Evolutionary conservation across 2,113 vertebrate genomes (phyloP), one percentile per base, ranked within the genome.

Genomic region (Holacanthus passer): DNA sequence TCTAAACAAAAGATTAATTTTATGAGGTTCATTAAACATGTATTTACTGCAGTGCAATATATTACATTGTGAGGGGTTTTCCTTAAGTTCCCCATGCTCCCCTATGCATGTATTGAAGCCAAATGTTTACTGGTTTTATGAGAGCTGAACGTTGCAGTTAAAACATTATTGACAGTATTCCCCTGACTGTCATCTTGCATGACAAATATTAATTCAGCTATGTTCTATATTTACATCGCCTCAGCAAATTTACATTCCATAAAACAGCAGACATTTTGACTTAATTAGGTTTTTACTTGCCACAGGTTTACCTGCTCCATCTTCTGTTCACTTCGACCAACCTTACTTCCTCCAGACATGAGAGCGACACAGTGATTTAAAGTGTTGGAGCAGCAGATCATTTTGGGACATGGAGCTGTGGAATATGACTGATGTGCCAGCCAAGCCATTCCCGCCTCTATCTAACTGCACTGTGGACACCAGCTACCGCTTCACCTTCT

Each of bases 401-500:
- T 39, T 73, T 32, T 20, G 22, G 43, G 41, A 39, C 41, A 95
- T 95, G 94, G 92, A 91, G 52, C 50, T 60, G 81, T 77, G 77
- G 70, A 96, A 95, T 20, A 78, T 24, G 22, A 94, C 89, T 4
- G 73, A 80, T 2, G 66, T 12, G 35, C 47, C 64, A 37, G 35
- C 29, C 3, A 59, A 37, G 7, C 47, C 66, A 0, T 22, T n/a
- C 39, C 64, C 72, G 1, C 2, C 58, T 48, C 80, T 53, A 45
- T 60, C 83, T 5, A 94, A 94, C 91, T 95, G 95, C 87, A 93
- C 87, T 0, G 78, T 94, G 65, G 90, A 96, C 82, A 94, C 77
- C 32, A 94, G 90, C 86, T 95, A 94, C 77, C 91, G 93, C 68
- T 95, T 93, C 65, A 90, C 84, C 60, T 95, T 94, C 84, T 93